Base-by-base conservation (phyloP, 2,888 invertebrate species). In the Caenorhabditis sinica region DNA sequence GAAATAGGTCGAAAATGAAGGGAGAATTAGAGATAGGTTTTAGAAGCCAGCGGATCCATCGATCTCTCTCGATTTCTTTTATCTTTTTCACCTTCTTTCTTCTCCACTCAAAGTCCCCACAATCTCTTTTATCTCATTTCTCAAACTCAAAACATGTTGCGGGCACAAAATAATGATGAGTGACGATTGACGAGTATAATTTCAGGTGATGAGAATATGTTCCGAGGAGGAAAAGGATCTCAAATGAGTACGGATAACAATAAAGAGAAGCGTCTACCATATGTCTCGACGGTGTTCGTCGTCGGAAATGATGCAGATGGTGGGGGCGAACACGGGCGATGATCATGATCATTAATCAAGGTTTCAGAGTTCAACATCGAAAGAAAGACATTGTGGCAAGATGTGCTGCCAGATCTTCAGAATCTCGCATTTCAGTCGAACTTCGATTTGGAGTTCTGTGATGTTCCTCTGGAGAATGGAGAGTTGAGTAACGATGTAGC, bases 321-420 rank as follows among this genome's bases (percentile, higher is more conserved):
- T 83, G 56, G 17, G 56, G 6, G 60, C 20, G 36, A 49, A 15
- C 60, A 20, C 17, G 45, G 56, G n/a, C n/a, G n/a, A 69, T 56
- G 56, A 56, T 58, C 45, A 33, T 8, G 49, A 49, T 49, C 49
- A 20, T 6, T 6, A 20, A 49, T 20, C 17, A 17, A 45, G 8
- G 17, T 77, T 85, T 75, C 80, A 92, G 92, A 92, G 80, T 93
- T 93, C 80, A 80, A 85, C 11, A 80, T 89, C 40, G 92, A 92
- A 60, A 81, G 90, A 20, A 72, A 87, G 25, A 79, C 88, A 9
- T 68, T 92, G 8, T 90, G 91, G 87, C 79, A 79, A 17, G 89
- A 90, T 33, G 89, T 92, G 4, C 49, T 92, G 20, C 90, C 91
- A 5, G 92, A 93, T 36, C 88, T 94, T 17, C 93, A 93, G 72